Conservation (phyloP, 2,888 invertebrate genomes). For the Octonoba sinensis region DNA sequence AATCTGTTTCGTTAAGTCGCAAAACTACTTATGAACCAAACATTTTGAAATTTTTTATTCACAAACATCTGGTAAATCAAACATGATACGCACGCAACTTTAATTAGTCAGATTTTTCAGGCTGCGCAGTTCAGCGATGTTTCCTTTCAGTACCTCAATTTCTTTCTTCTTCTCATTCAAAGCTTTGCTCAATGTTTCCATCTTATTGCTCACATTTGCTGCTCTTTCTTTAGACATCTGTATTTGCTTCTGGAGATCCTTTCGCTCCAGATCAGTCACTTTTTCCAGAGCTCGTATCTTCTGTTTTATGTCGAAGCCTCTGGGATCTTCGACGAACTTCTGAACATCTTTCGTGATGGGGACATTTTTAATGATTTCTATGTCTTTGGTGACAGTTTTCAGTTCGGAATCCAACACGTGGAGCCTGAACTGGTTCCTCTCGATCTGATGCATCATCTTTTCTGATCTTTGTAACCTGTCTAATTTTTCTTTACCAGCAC, state of each 20-base stretch:
- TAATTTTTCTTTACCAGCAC: conserved; percentile 6
- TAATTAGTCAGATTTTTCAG: conserved; percentile 12
- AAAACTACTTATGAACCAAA: too few relatives aligned
- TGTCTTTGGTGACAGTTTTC: conserved; percentile 6
- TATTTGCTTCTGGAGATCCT: conserved; percentile 33
- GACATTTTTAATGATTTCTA: neutral
- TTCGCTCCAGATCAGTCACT: conserved; percentile 8
- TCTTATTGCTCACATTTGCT: neutral
- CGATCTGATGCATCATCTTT: conserved; percentile 14
- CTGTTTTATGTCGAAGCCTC: neutral
- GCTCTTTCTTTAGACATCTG: conserved; percentile 10
- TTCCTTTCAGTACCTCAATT: conserved; percentile 34
- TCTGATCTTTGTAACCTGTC: neutral
- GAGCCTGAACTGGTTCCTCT: conserved; percentile 14
- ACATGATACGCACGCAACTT: neutral
- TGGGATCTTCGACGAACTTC: conserved; percentile 27
- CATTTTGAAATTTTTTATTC: too few relatives aligned
- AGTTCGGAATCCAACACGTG: conserved; percentile 1
- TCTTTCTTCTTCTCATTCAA: conserved; percentile 25
- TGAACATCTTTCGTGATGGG: conserved; percentile 33
- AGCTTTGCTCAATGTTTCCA: conserved; percentile 26
- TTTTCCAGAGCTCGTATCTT: conserved; percentile 33
- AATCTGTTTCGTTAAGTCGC: too few relatives aligned
- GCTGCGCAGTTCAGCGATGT: conserved; percentile 26
- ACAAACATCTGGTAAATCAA: too few relatives aligned